Evolutionary conservation across 1,140 invertebrate species (phyloP), one percentile per base, ranked within the genome.

Genomic region (Leptinotarsa texana): DNA sequence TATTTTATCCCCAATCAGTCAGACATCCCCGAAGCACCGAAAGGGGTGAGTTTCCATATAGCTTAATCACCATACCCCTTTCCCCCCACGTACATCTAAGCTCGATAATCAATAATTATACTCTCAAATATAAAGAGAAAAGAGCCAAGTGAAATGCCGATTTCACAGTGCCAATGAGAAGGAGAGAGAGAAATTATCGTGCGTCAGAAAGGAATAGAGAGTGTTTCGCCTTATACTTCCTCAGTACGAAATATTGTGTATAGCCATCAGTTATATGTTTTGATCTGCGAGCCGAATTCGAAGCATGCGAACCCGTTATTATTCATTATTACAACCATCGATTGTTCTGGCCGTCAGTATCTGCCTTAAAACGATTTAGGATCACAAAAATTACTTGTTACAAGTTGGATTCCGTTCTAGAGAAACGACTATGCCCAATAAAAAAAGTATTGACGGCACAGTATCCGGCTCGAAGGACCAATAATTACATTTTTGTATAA

Each of bases 41-140:
- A 79, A 79, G 78, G 78, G 78, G 78, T 79, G 78, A 79, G 78
- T 79, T 79, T 79, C 78, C 78, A 79, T 79, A 77, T 79, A 79
- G 78, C 78, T 77, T 79, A 79, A 79, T 79, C 75, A 79, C 76
- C 69, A 17, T 66, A 48, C 72, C 74, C 75, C 70, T 67, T 66
- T 27, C 72, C 62, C 62, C 72, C 74, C 74, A 57, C 73, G 75
- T 75, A 79, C 75, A 79, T 79, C 75, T 79, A 77, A 74, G 76
- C 75, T 74, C 78, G 78, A 79, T 79, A 79, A 79, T 79, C 78
- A 79, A 79, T 79, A 79, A 79, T 79, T 79, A 79, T 77, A 74
- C 78, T 76, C 75, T 77, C 75, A 79, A 79, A 79, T 79, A 79
- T 77, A 79, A 77, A 79, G 75, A 77, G 75, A 79, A 79, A 77